These are phyloP conservation scores for Drosophila sturtevanti DNA, from an alignment of 1,140 invertebrate genomes.

Conservation along the genomic window DNA sequence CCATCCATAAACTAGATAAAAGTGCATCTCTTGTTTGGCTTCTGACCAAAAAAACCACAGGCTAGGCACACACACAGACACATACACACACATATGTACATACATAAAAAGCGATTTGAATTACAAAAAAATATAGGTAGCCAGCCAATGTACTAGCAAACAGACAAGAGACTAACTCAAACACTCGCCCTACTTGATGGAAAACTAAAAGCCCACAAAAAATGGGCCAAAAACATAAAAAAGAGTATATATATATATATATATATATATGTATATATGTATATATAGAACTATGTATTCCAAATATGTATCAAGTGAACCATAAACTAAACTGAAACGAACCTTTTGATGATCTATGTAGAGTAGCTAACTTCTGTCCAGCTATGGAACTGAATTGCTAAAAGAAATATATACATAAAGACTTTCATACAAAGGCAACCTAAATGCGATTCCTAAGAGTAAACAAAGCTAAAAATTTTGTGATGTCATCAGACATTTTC, in stretches of 20 bases:
- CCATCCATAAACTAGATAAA: conserved; percentile 19
- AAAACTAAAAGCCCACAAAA: conserved; percentile 40
- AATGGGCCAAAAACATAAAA: conserved; percentile 15
- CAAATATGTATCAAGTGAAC: too few relatives aligned
- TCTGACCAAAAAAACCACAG: conserved; percentile 78
- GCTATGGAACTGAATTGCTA: background rate
- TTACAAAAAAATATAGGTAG: conserved; percentile 69
- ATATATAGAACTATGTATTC: too few relatives aligned
- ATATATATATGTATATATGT: too few relatives aligned
- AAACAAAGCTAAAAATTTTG: background rate
- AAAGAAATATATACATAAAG: background rate
- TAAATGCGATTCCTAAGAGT: background rate
- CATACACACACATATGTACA: background rate
- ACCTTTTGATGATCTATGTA: conserved; percentile 33
- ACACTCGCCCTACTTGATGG: conserved; percentile 22
- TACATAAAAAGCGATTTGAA: conserved; percentile 55
- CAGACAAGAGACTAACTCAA: conserved; percentile 7
- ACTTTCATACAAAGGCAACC: background rate
- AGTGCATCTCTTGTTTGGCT: conserved; percentile 65
- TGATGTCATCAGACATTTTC: too few relatives aligned
- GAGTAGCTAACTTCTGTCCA: conserved; percentile 5
- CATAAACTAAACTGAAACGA: conserved; percentile 30
- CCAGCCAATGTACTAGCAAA: conserved; percentile 33
- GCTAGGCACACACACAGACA: conserved; percentile 22
- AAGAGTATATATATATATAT: background rate